Evolutionary conservation across 2,888 invertebrate genomes (phyloP).

Genomic region (Synanthedon formicaeformis): DNA sequence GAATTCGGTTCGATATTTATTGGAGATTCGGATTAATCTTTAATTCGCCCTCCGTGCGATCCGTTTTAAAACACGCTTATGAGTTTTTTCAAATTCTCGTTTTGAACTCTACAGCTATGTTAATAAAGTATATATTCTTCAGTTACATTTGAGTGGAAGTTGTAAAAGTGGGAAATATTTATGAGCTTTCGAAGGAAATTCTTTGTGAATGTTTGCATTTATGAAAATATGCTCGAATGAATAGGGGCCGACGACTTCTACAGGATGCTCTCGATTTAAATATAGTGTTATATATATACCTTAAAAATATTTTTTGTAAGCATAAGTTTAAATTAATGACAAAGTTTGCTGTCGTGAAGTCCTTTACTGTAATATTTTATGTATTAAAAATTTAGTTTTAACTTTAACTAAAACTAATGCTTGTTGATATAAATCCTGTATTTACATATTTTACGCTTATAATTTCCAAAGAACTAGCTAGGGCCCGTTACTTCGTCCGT

Average conservation of each 20-base stretch:
- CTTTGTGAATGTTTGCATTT: slow-evolving; percentile 69
- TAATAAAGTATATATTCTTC: slow-evolving; percentile 20
- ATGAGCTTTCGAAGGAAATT: slow-evolving; percentile 69
- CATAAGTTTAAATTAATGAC: too few species aligned
- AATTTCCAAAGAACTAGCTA: too few species aligned
- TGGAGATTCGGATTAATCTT: slow-evolving; percentile 65
- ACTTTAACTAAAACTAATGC: too few species aligned
- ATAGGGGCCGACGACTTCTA: slow-evolving; percentile 26
- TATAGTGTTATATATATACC: too few species aligned
- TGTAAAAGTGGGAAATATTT: slow-evolving; percentile 68
- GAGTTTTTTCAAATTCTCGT: slow-evolving; percentile 19
- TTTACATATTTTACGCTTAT: too few species aligned
- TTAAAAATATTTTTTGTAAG: too few species aligned
- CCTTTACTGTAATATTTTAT: too few species aligned
- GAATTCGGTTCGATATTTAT: slow-evolving; percentile 64
- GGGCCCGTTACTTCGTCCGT: too few species aligned
- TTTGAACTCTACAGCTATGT: slow-evolving; percentile 15
- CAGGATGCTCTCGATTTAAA: neutral
- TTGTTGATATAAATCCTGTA: too few species aligned
- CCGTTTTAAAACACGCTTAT: slow-evolving; percentile 62
- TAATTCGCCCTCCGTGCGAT: slow-evolving; percentile 44
- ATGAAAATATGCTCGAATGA: slow-evolving; percentile 68
- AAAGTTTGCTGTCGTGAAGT: too few species aligned
- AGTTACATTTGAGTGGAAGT: slow-evolving; percentile 23
- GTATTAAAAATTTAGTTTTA: too few species aligned